Percentiles rank a stretch among this genome's conserved stretches.
These are phyloP conservation scores for Serripes groenlandicus DNA, from an alignment of 2,888 invertebrate genomes.

Conservation along the genomic window DNA sequence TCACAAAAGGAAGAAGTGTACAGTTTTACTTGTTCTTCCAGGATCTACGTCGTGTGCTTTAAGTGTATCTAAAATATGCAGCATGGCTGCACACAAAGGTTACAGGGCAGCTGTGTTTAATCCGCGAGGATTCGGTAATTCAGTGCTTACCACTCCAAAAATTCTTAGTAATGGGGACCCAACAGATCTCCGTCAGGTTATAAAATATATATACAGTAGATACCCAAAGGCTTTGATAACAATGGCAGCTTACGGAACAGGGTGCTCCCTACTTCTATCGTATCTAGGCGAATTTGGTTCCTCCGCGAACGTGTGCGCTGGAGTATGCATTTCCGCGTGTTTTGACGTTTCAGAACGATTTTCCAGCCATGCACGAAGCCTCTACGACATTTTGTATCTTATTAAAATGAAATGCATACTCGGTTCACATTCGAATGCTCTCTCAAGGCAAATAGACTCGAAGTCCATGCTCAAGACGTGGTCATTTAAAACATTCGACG, in stretches of 20 bases:
- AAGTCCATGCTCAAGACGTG: constrained; percentile 68
- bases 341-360: constrained; percentile 69
- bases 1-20: constrained; percentile 70
- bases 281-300: constrained; percentile 84
- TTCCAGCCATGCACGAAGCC: constrained; percentile 47
- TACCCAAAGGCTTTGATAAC: constrained; percentile 75
- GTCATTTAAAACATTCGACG: constrained; percentile 73
- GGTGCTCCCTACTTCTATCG: constrained; percentile 79
- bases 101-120: constrained; percentile 82
- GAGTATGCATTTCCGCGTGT: constrained; percentile 80
- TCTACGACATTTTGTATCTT: constrained; percentile 75
- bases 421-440: constrained; percentile 72
- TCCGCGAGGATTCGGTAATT: constrained; percentile 78
- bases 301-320: constrained; percentile 76
- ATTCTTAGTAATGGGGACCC: constrained; percentile 81
- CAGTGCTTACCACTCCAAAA: constrained; percentile 79
- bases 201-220: constrained; percentile 75
- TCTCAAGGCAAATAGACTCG: constrained; percentile 72
- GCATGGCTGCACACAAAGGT: constrained; percentile 73
- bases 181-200: constrained; percentile 79
- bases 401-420: constrained; percentile 73
- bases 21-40: constrained; percentile 78
- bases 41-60: constrained; percentile 76
- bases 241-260: constrained; percentile 79
- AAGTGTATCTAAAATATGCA: constrained; percentile 69